phyloP scores from a whole-genome alignment of 2,888 invertebrate genomes.

The Caenorhabditis uteleia region DNA sequence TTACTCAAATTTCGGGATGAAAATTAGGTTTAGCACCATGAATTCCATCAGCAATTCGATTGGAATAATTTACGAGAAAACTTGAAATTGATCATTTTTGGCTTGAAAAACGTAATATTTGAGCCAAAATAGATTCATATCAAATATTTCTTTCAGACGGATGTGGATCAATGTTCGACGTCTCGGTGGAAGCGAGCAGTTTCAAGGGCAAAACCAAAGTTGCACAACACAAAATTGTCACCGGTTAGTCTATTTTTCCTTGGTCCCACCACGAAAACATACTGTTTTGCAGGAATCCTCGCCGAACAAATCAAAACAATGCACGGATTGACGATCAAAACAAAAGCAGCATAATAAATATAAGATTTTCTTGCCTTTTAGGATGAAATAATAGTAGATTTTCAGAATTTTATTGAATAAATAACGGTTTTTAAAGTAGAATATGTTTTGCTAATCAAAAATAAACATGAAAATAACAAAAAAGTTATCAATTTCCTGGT shows the following conservation, averaged over 20 bases:
- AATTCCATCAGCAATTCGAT: not conserved
- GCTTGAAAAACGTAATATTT: not conserved
- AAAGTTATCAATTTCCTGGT: not conserved
- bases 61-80: not conserved
- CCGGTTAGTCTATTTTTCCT: conserved; percentile 19
- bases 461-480: not conserved
- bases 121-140: not conserved
- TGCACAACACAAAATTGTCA: conserved; percentile 62
- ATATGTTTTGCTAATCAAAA: no score
- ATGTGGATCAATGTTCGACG: conserved; percentile 72
- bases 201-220: conserved; percentile 71
- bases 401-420: no score
- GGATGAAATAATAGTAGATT: no score
- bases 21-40: conserved; percentile 2
- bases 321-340: conserved; percentile 83
- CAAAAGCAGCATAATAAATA: conserved; percentile 71
- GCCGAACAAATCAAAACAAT: conserved; percentile 82
- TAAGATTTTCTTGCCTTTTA: no score
- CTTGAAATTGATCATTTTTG: conserved; percentile 55
- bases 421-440: no score
- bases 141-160: conserved; percentile 72
- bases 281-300: conserved; percentile 69
- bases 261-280: not conserved
- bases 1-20: no score
- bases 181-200: conserved; percentile 70